Conservation (phyloP, 2,797 vertebrate genomes). For the Schizopygopsis pylzovi region DNA sequence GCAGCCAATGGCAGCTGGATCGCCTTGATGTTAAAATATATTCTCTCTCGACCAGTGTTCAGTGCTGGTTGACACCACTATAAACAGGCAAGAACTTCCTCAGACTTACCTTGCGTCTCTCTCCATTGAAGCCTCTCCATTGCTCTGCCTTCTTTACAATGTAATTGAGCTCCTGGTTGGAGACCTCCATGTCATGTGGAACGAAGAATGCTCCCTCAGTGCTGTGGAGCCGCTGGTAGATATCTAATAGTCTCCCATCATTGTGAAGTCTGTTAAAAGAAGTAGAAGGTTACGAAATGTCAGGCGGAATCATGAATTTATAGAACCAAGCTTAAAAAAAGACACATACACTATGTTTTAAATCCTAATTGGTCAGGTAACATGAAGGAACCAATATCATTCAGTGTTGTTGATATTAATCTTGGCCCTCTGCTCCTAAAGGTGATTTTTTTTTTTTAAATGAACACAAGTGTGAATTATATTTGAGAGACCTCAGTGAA, state of each 20-base stretch:
- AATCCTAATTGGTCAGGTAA: background rate
- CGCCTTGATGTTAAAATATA: background rate
- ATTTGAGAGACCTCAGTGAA: background rate
- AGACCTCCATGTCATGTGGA: conserved; percentile 90
- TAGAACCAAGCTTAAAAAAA: background rate
- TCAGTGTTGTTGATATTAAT: background rate
- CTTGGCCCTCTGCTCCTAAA: background rate
- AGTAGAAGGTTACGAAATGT: background rate
- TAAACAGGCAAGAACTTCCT: conserved; percentile 10
- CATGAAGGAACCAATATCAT: background rate
- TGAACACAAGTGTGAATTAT: too few relatives aligned
- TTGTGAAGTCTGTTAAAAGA: conserved; percentile 79
- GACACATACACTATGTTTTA: background rate
- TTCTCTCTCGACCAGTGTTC: background rate
- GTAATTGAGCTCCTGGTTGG: conserved; percentile 90
- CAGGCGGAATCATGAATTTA: background rate
- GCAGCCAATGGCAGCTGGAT: conserved; percentile 25
- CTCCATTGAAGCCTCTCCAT: conserved; percentile 90
- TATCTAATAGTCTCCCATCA: conserved; percentile 85
- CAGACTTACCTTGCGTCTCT: conserved; percentile 87
- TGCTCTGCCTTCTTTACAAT: conserved; percentile 89
- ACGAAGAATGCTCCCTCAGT: conserved; percentile 85
- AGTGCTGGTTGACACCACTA: background rate
- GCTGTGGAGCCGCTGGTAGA: conserved; percentile 82
- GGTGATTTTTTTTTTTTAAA: background rate